Base-by-base conservation (phyloP, 2,113 vertebrate genomes). In the Oriolus oriolus region DNA sequence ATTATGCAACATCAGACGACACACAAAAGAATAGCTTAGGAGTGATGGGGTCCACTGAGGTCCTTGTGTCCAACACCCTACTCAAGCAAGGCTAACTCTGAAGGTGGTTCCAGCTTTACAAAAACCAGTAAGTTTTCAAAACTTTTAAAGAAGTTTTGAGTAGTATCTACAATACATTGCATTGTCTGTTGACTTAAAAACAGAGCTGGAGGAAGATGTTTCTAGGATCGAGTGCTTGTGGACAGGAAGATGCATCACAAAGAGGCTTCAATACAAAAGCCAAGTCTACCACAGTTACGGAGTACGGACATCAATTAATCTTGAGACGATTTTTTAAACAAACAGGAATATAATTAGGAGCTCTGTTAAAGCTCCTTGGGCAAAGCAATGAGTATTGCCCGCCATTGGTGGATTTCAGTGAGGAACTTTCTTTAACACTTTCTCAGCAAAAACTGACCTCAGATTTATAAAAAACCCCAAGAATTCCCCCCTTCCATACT, bases 1-100 rank as follows among this genome's bases (percentile, higher is more conserved):
- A 23, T 24, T 10, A 41, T 1, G 0, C 1, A 9, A 37, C 45
- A 77, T 30, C 28, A 75, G 42, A 42, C 24, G 20, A 53, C 0
- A 0, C 18, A 26, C 10, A 14, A 44, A 71, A 87, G 13, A 85
- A 13, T 3, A 60, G 11, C 74, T 78, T 4, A 54, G 7, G 9
- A 52, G 33, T 28, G 42, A 57, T 17, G 3, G 23, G 16, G 53
- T 52, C 27, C 33, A 53, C 0, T 21, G 33, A 63, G 27, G 35
- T 74, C 31, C 28, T 49, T 30, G 27, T 37, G 28, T 35, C 22
- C 47, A 57, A 16, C 3, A 8, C 42, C 19, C 35, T 39, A 2
- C 21, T 60, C 33, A 68, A 54, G 30, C 12, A 66, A 63, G 16
- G 12, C 17, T 71, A 82, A 70, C 22, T 42, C 20, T 65, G 41